Evolutionary conservation across 2,888 invertebrate species (phyloP).

Genomic region (Drosophila maculinotata): DNA sequence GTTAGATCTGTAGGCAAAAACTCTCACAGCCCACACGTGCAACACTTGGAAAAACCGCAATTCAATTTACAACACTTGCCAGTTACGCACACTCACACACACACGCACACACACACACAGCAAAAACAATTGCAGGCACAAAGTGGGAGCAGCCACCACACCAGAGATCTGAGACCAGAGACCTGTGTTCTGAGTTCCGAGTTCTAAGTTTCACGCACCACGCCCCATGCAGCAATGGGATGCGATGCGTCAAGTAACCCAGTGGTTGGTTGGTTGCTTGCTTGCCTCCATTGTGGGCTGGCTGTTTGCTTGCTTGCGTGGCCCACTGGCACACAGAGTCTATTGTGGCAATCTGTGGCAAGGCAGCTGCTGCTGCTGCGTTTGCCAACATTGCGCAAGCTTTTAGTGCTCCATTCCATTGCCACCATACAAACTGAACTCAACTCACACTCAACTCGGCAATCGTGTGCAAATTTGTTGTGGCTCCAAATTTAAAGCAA

Average conservation of each 20-base stretch:
- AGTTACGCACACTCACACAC: neutral
- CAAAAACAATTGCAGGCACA: slow-evolving; percentile 23
- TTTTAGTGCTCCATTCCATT: slow-evolving; percentile 25
- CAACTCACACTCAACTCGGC: too few relatives aligned
- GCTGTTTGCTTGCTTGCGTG: slow-evolving; percentile 31
- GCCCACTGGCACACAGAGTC: slow-evolving; percentile 62
- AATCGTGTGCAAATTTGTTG: slow-evolving; percentile 59
- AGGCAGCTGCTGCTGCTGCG: slow-evolving; percentile 48
- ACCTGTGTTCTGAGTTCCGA: slow-evolving; percentile 8
- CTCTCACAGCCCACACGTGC: slow-evolving; percentile 51
- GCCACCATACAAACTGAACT: neutral
- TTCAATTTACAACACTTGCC: too few relatives aligned
- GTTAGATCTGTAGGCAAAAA: slow-evolving; percentile 29
- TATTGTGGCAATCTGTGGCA: slow-evolving; percentile 35
- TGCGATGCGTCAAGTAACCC: slow-evolving; percentile 58
- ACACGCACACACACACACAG: slow-evolving; percentile 29
- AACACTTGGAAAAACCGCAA: slow-evolving; percentile 15
- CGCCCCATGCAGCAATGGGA: slow-evolving; percentile 50
- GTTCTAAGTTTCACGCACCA: slow-evolving; percentile 10
- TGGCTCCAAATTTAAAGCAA: slow-evolving; percentile 44
- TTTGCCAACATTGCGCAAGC: slow-evolving; percentile 51
- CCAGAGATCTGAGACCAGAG: neutral
- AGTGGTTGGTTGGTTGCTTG: slow-evolving; percentile 30
- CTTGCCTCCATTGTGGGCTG: slow-evolving; percentile 13
- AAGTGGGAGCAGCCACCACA: slow-evolving; percentile 29